These are phyloP conservation scores for Morelia viridis DNA, from an alignment of 2,797 vertebrate genomes.

Conservation along the genomic window DNA sequence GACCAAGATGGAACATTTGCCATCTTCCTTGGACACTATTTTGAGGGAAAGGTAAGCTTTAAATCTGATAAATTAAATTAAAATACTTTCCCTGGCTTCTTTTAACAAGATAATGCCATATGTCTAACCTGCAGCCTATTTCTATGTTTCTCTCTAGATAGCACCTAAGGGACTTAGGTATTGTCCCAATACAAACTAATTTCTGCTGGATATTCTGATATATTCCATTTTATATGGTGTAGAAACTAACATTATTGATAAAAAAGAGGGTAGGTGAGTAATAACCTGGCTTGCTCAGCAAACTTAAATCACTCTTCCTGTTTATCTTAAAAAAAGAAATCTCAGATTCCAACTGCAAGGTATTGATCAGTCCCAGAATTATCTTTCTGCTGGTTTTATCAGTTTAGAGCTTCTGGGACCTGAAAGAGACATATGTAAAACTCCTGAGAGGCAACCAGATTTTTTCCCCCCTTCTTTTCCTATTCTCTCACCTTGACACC, in stretches of 20 bases:
- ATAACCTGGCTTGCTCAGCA: background rate
- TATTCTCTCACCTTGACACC: slow-evolving; percentile 40
- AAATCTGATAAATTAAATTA: background rate
- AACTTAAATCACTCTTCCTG: slow-evolving; percentile 8
- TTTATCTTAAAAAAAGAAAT: slow-evolving; percentile 36
- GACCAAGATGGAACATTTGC: background rate
- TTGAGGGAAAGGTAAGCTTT: background rate
- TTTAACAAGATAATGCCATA: background rate
- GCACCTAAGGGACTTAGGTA: background rate
- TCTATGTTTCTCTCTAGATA: background rate
- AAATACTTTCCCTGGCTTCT: background rate
- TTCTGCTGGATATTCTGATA: slow-evolving; percentile 11
- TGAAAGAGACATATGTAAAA: slow-evolving; percentile 29
- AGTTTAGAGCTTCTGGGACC: slow-evolving; percentile 34
- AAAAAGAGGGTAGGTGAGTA: background rate
- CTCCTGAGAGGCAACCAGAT: slow-evolving; percentile 19
- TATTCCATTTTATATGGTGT: slow-evolving; percentile 16
- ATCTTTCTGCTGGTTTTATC: slow-evolving; percentile 38
- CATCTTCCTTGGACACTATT: background rate
- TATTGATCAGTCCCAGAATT: slow-evolving; percentile 44
- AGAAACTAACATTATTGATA: slow-evolving; percentile 9
- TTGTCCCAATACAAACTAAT: background rate
- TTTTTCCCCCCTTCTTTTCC: background rate
- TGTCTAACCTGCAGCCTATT: background rate
- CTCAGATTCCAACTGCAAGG: slow-evolving; percentile 27